A percentile compares a stretch with the other conserved stretches of the same genome.
phyloP scores from a whole-genome alignment of 2,888 invertebrate genomes.

The Nasonovia ribisnigri region DNA sequence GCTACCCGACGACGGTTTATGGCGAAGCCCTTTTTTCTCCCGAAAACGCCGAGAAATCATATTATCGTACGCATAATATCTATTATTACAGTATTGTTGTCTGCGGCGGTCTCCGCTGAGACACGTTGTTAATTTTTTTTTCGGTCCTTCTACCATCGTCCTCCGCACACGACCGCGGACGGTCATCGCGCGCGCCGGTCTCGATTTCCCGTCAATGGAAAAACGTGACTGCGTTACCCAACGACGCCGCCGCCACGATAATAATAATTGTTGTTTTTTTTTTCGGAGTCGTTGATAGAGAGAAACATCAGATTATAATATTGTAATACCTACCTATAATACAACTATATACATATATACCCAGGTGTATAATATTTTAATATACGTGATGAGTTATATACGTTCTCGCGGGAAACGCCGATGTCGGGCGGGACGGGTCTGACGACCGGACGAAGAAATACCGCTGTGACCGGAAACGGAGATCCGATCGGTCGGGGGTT shows the following conservation, averaged over 20 bases:
- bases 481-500: slow-evolving; percentile 47
- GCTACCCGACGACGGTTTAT: neutral
- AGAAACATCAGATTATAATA: neutral
- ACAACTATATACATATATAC: neutral
- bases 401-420: neutral
- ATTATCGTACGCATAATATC: neutral
- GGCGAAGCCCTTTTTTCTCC: neutral
- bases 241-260: neutral
- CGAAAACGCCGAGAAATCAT: neutral
- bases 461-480: slow-evolving; percentile 39
- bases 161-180: too few relatives aligned
- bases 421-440: neutral
- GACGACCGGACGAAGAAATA: neutral
- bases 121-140: slow-evolving; percentile 21
- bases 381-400: neutral
- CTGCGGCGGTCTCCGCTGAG: neutral
- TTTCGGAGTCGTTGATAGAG: neutral
- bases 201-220: slow-evolving; percentile 39
- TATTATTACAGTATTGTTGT: neutral
- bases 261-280: neutral
- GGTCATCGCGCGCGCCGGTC: neutral
- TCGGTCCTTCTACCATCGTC: neutral
- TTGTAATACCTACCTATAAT: neutral
- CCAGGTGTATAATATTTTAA: neutral
- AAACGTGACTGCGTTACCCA: slow-evolving; percentile 53